Base-by-base conservation (phyloP, 2,888 invertebrate species). In the Crioceris asparagi region DNA sequence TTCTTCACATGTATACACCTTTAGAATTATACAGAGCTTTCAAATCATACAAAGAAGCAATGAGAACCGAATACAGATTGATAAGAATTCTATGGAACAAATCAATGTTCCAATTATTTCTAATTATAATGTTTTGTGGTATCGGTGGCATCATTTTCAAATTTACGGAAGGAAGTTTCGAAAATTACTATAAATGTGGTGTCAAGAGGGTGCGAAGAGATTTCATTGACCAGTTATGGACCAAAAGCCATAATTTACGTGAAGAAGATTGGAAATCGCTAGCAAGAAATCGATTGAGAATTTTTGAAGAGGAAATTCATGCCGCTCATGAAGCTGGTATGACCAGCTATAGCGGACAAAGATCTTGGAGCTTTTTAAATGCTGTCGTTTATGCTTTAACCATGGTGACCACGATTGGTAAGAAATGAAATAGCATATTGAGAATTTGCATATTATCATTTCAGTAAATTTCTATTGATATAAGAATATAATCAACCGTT, bases 261-360 rank as follows among this genome's bases (percentile, higher is more conserved):
- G 88, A 88, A 60, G 88, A 90, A 33, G 88, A 90, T 56, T 90
- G 90, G 90, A 88, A 88, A 56, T 81, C 83, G 8, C 70, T 83
- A 67, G 90, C 90, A 0, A 71, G 90, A 38, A 75, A 75, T 48
- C 81, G 82, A 57, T 62, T 93, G 36, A 76, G 79, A 57, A 80
- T 79, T 45, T 92, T 92, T 57, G 93, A 93, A 61, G 79, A 84
- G 44, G 86, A 88, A 56, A 65, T 93, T 19, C 83, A 87, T 52
- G 73, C 73, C 1, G 85, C 90, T 1, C 84, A 84, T 54, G 86
- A 87, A 57, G 79, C 85, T 15, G 90, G 88, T 0, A 75, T 90
- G 41, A 83, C 79, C 16, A 77, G 83, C 0, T 86, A 85, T 58
- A 85, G 87, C 44, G 88, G 87, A 2, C 81, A 83, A 57, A 77